Base-by-base conservation (phyloP, 1,140 invertebrate species). In the Coptotermes formosanus region DNA sequence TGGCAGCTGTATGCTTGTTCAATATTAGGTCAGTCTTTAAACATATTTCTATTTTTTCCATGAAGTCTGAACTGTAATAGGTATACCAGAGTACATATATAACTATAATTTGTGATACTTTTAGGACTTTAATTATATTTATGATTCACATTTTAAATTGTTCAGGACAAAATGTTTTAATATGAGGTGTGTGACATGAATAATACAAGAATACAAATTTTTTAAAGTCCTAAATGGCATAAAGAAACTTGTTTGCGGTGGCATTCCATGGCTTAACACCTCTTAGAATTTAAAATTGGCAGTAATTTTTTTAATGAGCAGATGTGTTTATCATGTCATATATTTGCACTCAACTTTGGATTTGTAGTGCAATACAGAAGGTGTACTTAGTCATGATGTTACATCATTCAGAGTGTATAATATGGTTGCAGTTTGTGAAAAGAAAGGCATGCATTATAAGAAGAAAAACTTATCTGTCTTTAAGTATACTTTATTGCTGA, bases 11-110 rank as follows among this genome's bases (percentile, higher is more conserved):
- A 75, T 30, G 64, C 64, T 75, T 75, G 21, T 64, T 64, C 21
- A 64, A 64, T 64, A 19, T n/a, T 7, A 64, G 21, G 21, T 64
- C 59, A 16, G 64, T 30, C 64, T 75, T 30, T 6, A 75, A 16
- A 9, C 21, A 7, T 75, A 75, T 75, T 75, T 75, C 19, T 30
- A 12, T 75, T 75, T 75, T 75, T 75, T 4, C 64, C 25, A 75
- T 75, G 25, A 75, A 75, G 30, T 75, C n/a, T 75, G 64, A 75
- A 75, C n/a, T 75, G n/a, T 75, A 75, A 75, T 75, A 75, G 3
- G 30, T 9, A 16, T 75, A 19, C 19, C 19, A 19, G 9, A 75
- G 25, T 11, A 7, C 2, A 75, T 75, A 30, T 0, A n/a, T 69
- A 7, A 23, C 14, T n/a, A 75, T 30, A 75, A 75, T n/a, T 30